These are phyloP conservation scores for Tolypeutes matacus DNA, from an alignment of 2,797 vertebrate genomes.

Conservation along the genomic window DNA sequence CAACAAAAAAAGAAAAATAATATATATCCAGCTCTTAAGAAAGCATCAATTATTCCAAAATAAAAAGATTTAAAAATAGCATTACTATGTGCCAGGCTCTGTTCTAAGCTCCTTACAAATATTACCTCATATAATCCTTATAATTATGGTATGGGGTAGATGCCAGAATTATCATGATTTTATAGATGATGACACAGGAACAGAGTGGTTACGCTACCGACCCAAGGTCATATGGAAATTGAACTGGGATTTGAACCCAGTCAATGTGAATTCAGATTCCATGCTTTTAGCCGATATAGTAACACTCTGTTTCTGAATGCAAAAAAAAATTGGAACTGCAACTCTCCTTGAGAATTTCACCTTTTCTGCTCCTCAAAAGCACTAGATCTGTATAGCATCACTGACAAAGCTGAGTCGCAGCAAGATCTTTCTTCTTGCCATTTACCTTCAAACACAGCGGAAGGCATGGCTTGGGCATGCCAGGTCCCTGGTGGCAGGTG, in stretches of 20 bases:
- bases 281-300: not conserved
- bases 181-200: not conserved
- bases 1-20: not conserved
- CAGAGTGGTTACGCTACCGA: not conserved
- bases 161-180: not conserved
- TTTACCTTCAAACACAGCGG: not conserved
- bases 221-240: not conserved
- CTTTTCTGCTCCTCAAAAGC: not conserved
- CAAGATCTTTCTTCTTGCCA: not conserved
- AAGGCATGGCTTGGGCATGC: not conserved
- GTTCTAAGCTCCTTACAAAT: not conserved
- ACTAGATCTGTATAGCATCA: too few relatives aligned
- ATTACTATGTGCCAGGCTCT: not conserved
- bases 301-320: not conserved
- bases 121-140: not conserved
- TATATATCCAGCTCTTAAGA: not conserved
- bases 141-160: not conserved
- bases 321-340: not conserved
- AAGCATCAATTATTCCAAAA: constrained; percentile 10
- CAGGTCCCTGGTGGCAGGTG: not conserved
- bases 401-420: not conserved
- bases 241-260: not conserved
- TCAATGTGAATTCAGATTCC: not conserved
- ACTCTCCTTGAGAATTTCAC: not conserved
- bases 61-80: not conserved